Conservation (phyloP, 2,888 invertebrate species). For the Urechis unicinctus region DNA sequence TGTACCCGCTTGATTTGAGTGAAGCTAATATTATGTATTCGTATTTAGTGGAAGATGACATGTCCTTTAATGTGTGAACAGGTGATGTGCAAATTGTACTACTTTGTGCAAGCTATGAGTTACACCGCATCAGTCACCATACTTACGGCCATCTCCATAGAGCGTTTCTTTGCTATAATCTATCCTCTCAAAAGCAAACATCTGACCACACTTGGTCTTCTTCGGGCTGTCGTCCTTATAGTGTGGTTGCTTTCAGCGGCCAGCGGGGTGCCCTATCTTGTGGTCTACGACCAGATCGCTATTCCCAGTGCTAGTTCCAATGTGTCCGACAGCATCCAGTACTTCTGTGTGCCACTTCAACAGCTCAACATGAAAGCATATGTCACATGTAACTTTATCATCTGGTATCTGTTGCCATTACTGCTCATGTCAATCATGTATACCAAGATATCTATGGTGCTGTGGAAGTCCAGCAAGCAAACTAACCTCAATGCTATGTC, state of each 20-base stretch:
- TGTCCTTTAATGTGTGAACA: too few relatives aligned
- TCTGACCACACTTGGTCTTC: conserved; percentile 65
- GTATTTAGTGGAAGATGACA: too few relatives aligned
- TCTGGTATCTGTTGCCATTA: conserved; percentile 59
- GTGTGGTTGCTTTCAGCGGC: conserved; percentile 78
- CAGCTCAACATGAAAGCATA: conserved; percentile 11
- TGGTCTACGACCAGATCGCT: conserved; percentile 58
- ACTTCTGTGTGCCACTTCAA: too few relatives aligned
- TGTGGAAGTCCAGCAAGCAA: conserved; percentile 61
- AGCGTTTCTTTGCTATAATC: conserved; percentile 50
- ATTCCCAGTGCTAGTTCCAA: too few relatives aligned
- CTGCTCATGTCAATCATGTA: conserved; percentile 72
- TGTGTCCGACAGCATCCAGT: too few relatives aligned
- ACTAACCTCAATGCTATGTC: not conserved
- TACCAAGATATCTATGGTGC: conserved; percentile 73
- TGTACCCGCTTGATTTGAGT: too few relatives aligned
- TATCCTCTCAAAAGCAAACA: conserved; percentile 78
- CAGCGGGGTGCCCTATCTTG: conserved; percentile 77
- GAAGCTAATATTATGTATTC: too few relatives aligned
- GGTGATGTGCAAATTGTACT: conserved; percentile 79
- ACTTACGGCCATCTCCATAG: conserved; percentile 61
- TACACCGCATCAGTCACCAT: conserved; percentile 87
- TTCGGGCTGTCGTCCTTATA: conserved; percentile 69
- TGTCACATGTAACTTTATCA: conserved; percentile 9
- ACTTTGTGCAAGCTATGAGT: conserved; percentile 80